phyloP scores from a whole-genome alignment of 1,140 invertebrate genomes.

The Drosophila insularis region DNA sequence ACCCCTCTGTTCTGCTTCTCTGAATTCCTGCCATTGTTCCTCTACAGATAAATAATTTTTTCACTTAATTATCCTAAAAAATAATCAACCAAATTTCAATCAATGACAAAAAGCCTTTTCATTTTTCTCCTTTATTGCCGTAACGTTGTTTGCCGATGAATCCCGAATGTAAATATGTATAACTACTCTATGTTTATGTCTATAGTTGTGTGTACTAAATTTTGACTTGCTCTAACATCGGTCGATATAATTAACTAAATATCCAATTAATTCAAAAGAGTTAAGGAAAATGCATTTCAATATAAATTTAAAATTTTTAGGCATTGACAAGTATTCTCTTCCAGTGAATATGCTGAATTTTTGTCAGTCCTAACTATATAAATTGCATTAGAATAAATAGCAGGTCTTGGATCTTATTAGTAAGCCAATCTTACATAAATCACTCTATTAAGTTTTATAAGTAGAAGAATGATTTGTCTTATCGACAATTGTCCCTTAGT shows the following conservation, averaged over 20 bases:
- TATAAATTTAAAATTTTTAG: too few relatives aligned
- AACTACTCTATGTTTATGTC: not conserved
- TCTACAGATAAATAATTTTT: slow-evolving; percentile 25
- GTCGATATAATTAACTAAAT: slow-evolving; percentile 10
- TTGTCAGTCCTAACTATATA: too few relatives aligned
- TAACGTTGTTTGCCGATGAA: slow-evolving; percentile 25
- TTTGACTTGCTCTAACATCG: slow-evolving; percentile 19
- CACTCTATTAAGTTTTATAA: too few relatives aligned
- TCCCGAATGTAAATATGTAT: slow-evolving; percentile 56
- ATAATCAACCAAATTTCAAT: slow-evolving; percentile 50
- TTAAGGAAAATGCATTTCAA: not conserved
- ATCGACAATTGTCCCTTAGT: too few relatives aligned
- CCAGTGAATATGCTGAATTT: too few relatives aligned
- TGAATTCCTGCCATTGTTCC: slow-evolving; percentile 3
- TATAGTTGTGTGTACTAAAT: slow-evolving; percentile 10
- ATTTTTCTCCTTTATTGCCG: slow-evolving; percentile 9
- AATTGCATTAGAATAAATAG: too few relatives aligned
- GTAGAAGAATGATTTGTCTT: too few relatives aligned
- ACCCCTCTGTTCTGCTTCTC: slow-evolving; percentile 5
- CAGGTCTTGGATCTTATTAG: too few relatives aligned
- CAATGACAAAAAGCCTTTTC: slow-evolving; percentile 12
- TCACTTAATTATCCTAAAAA: slow-evolving; percentile 12
- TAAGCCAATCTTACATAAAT: too few relatives aligned
- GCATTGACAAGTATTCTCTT: too few relatives aligned
- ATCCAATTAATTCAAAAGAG: not conserved